phyloP scores from a whole-genome alignment of 2,888 invertebrate genomes.

The Romanomermis culicivorax region DNA sequence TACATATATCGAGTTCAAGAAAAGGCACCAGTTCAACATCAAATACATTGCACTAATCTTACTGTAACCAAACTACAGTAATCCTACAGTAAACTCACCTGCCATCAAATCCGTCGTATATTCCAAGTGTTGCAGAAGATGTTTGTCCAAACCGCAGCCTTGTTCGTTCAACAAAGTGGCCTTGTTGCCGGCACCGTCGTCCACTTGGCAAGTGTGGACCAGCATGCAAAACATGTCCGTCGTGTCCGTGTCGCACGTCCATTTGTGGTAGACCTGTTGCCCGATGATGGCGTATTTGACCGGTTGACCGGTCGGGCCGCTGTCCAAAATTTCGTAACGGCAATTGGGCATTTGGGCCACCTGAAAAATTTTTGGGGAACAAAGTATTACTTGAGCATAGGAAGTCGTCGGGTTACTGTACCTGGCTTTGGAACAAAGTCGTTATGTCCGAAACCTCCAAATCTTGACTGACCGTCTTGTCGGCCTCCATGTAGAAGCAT shows the following conservation, averaged over 20 bases:
- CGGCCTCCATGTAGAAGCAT: no score
- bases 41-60: no score
- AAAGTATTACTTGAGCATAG: no score
- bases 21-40: no score
- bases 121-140: conserved; percentile 22
- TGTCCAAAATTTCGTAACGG: conserved; percentile 1
- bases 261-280: conserved; percentile 5
- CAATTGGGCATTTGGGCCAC: background rate
- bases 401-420: no score
- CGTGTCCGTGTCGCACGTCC: conserved; percentile 5
- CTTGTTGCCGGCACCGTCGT: conserved; percentile 4
- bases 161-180: conserved; percentile 17
- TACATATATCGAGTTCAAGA: no score
- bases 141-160: conserved; percentile 20
- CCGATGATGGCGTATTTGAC: conserved; percentile 3
- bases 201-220: conserved; percentile 1
- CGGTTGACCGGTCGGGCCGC: background rate
- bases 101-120: conserved; percentile 23
- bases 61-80: no score
- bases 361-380: no score
- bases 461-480: no score
- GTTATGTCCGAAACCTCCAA: no score
- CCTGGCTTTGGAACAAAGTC: no score
- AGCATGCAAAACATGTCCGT: conserved; percentile 4
- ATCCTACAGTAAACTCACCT: no score